Evolutionary conservation across 2,797 vertebrate species (phyloP), one percentile per base, ranked within the genome.

Genomic region (Spondyliosoma cantharus): DNA sequence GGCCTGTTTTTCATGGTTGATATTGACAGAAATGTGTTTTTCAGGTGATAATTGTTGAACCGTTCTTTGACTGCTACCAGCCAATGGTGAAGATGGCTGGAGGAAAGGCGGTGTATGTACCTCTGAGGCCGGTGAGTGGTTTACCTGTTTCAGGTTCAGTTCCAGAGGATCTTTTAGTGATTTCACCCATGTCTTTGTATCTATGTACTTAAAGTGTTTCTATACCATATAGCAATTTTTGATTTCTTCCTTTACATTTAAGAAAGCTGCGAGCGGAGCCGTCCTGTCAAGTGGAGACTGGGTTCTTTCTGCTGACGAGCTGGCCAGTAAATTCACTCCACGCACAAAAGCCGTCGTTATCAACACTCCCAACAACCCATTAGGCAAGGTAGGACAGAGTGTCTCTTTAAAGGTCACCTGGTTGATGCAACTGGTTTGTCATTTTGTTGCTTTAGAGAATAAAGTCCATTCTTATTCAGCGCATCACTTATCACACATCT

Each of bases 331-430:
- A 93, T 96, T 99, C 89, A 96, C 87, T 4, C 43, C 94, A 29
- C 91, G 69, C 46, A 99, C 98, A 62, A 99, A 99, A 95, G 96
- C 94, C 71, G 92, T 99, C 0, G 87, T 99, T 24, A 92, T 99
- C 73, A 99, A 99, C 89, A 97, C 96, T 5, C 98, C 98, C 71
- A 98, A 97, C 95, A 99, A 99, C 90, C 98, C 98, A 2, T 75
- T 98, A 80, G 98, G 98, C 72, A 99, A 99, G 95, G 98, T 99
- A 29, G 5, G 29, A 29, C 29, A 29, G 29, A 29, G 29, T 29
- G 29, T 29, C 29, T 29, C 29, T 29, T 29, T 1, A 29, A 29
- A 29, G 29, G 29, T 5, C 29, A 29, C 4, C 29, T 29, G 29
- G 29, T 29, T 29, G 29, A 29, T 29, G 29, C 29, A 29, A 29